Evolutionary conservation across 1,140 invertebrate genomes (phyloP), one percentile per base, ranked within the genome.

Genomic region (Drosophila saltans): DNA sequence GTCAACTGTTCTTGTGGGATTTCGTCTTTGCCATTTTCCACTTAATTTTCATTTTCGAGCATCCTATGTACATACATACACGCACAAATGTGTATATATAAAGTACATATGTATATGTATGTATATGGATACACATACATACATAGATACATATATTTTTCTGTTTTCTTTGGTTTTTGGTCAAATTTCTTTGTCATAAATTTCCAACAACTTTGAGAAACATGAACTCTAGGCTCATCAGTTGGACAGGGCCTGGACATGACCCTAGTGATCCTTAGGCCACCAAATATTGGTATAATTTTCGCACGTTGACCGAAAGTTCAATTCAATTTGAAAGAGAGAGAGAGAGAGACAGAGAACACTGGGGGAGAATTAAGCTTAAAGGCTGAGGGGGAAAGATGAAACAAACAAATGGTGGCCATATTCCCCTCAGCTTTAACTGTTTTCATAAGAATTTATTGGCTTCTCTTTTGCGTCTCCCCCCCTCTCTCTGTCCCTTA

Each of bases 401-500:
- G 33, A 36, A 36, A 36, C 33, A 52, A 52, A 52, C 45, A 52
- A 52, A 52, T 52, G 45, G 45, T 52, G 45, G 45, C 7, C 45
- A 24, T 48, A 21, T 30, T 10, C 21, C 45, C 45, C 45, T 52
- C 21, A 52, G 48, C 16, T 67, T 59, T 75, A 66, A 68, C 79
- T 65, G 75, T 76, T 83, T 84, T 77, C 65, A 66, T 80, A 71
- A 58, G 81, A 86, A 85, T 85, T 85, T 85, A 85, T 85, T 81
- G 78, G 61, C 26, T 43, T 39, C 40, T 63, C 24, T 43, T 16
- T 4, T 63, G 43, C 21, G 11, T 43, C 7, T 21, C n/a, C 24
- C 16, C 24, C 2, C 21, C 43, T 2, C 16, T 2, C 21, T 24
- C 72, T 64, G 64, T 73, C 43, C 68, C 63, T 64, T 66, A 60